These are phyloP conservation scores for Artibeus jamaicensis DNA, from an alignment of 2,797 vertebrate species.

Conservation along the genomic window DNA sequence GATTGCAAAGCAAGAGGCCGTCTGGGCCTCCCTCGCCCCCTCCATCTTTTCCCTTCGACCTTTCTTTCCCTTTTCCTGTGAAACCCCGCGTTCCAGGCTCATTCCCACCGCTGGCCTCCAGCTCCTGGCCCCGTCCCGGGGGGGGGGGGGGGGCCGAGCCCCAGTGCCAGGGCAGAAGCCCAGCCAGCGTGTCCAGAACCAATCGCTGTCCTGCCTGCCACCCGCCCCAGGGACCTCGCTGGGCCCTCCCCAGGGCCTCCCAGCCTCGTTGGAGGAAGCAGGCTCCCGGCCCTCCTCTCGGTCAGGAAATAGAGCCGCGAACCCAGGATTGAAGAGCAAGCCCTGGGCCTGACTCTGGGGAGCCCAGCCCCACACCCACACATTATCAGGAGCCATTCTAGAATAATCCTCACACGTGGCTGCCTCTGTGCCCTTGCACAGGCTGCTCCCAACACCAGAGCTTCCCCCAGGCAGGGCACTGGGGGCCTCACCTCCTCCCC, in stretches of 20 bases:
- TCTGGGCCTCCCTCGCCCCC: slow-evolving; percentile 13
- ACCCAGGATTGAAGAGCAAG: rapidly evolving
- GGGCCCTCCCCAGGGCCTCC: neutral
- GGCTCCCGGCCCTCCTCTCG: neutral
- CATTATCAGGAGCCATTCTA: neutral
- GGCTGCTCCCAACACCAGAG: neutral
- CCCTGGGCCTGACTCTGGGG: rapidly evolving
- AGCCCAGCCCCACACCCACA: rapidly evolving
- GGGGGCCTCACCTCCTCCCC: neutral
- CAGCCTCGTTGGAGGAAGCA: neutral
- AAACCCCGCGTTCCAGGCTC: neutral
- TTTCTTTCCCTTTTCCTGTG: neutral
- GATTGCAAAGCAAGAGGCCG: slow-evolving; percentile 30
- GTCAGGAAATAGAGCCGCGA: rapidly evolving
- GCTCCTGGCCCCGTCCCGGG: neutral
- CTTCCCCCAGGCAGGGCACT: rapidly evolving
- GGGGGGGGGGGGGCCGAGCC: neutral
- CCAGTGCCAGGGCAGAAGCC: neutral
- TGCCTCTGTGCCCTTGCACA: neutral
- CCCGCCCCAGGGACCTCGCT: rapidly evolving
- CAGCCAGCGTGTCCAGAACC: neutral
- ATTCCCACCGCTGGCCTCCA: neutral
- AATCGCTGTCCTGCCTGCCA: neutral
- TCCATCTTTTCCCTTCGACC: neutral
- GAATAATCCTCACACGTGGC: neutral